Evolutionary conservation across 2,113 vertebrate genomes (phyloP).

Genomic region (Camelus bactrianus): DNA sequence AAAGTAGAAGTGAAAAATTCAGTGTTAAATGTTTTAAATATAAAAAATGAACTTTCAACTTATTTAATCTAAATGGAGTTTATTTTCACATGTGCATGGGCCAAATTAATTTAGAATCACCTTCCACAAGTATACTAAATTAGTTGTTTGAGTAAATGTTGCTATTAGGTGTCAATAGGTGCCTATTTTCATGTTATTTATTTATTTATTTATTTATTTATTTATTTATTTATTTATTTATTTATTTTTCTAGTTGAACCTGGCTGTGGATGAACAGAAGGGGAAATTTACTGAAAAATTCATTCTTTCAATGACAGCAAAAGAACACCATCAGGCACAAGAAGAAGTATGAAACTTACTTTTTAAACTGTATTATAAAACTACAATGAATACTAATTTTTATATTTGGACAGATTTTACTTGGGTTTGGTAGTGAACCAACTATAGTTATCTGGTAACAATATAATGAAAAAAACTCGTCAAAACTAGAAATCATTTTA

Average conservation of each 20-base stretch:
- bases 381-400: neutral
- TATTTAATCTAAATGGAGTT: constrained; percentile 10
- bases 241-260: constrained; percentile 73
- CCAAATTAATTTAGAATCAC: neutral
- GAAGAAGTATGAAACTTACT: constrained; percentile 72
- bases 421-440: neutral
- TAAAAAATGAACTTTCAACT: neutral
- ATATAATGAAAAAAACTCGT: neutral
- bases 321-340: constrained; percentile 62
- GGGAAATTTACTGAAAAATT: constrained; percentile 79
- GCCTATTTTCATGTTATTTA: neutral
- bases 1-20: constrained; percentile 25
- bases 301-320: constrained; percentile 76
- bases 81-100: neutral
- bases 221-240: constrained; percentile 22
- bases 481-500: constrained; percentile 26
- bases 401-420: constrained; percentile 47
- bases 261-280: constrained; percentile 71
- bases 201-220: constrained; percentile 21
- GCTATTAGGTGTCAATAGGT: neutral
- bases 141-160: constrained; percentile 47
- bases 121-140: neutral
- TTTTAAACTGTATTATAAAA: constrained; percentile 42
- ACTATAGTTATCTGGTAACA: neutral
- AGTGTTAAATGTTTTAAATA: constrained; percentile 18